Percentiles rank a stretch among this genome's conserved stretches.
phyloP scores from a whole-genome alignment of 1,140 invertebrate species.

The Babylonia areolata region DNA sequence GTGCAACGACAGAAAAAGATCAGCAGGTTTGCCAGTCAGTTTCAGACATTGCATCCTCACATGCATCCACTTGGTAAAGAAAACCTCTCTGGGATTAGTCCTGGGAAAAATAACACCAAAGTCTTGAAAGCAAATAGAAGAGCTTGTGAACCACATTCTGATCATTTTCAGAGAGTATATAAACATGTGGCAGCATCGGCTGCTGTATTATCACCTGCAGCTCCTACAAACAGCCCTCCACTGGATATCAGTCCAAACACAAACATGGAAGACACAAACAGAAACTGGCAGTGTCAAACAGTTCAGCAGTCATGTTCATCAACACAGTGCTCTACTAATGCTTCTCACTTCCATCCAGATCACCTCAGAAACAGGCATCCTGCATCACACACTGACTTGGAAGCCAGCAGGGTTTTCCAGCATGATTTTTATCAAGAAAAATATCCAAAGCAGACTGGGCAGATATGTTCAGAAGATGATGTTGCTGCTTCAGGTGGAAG shows the following conservation, averaged over 20 bases:
- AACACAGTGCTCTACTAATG: not conserved
- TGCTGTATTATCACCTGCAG: not conserved
- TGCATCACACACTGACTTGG: not conserved
- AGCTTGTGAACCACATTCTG: not conserved
- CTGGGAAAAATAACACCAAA: not conserved
- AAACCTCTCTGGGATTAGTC: not conserved
- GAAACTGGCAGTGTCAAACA: not conserved
- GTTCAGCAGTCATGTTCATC: not conserved
- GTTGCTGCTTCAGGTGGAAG: not conserved
- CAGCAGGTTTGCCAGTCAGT: not conserved
- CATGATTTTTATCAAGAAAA: not conserved
- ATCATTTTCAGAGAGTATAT: not conserved
- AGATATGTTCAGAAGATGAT: not conserved
- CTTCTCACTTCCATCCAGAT: not conserved
- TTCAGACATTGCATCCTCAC: not conserved
- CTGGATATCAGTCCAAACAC: conserved; percentile 18
- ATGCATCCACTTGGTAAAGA: not conserved
- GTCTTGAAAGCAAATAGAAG: not conserved
- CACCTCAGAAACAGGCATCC: not conserved
- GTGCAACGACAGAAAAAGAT: not conserved
- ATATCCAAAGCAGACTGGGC: not conserved
- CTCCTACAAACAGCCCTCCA: conserved; percentile 24
- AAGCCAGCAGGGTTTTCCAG: not conserved
- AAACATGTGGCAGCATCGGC: not conserved
- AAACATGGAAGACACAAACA: not conserved